Evolutionary conservation across 2,888 invertebrate genomes (phyloP).

Genomic region (Watsonalla cultraria): DNA sequence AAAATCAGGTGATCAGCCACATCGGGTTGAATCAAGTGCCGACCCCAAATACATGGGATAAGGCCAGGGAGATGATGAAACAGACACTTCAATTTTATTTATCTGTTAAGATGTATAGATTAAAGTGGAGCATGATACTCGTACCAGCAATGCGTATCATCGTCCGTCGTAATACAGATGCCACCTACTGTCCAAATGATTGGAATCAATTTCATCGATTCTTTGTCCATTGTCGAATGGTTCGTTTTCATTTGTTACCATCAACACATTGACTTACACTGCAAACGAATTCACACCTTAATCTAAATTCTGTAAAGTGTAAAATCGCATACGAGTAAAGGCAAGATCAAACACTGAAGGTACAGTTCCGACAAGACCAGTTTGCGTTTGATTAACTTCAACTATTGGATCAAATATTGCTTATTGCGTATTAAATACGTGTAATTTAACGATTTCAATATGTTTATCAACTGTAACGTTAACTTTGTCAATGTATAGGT

Average conservation of each 20-base stretch:
- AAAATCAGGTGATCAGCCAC: no score
- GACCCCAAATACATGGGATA: no score
- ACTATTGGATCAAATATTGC: neutral
- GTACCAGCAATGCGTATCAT: constrained; percentile 1
- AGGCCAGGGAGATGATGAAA: no score
- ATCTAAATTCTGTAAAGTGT: accelerated
- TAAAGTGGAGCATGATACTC: constrained; percentile 26
- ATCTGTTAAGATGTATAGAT: neutral
- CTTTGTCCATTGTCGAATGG: constrained; percentile 38
- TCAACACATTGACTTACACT: constrained; percentile 1
- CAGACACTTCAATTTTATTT: no score
- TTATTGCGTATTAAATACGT: neutral
- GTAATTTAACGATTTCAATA: neutral
- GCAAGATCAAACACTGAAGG: neutral
- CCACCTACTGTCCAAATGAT: constrained; percentile 69
- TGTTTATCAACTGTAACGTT: neutral
- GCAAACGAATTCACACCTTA: constrained; percentile 13
- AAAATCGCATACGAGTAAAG: neutral
- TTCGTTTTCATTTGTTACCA: constrained; percentile 13
- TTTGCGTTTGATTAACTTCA: neutral
- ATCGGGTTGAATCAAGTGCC: no score
- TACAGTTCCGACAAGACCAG: neutral
- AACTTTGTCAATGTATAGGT: constrained; percentile 37
- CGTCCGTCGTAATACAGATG: constrained; percentile 52
- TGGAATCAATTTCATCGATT: constrained; percentile 73